phyloP scores from a whole-genome alignment of 2,888 invertebrate genomes.

The Coleophora deauratella region DNA sequence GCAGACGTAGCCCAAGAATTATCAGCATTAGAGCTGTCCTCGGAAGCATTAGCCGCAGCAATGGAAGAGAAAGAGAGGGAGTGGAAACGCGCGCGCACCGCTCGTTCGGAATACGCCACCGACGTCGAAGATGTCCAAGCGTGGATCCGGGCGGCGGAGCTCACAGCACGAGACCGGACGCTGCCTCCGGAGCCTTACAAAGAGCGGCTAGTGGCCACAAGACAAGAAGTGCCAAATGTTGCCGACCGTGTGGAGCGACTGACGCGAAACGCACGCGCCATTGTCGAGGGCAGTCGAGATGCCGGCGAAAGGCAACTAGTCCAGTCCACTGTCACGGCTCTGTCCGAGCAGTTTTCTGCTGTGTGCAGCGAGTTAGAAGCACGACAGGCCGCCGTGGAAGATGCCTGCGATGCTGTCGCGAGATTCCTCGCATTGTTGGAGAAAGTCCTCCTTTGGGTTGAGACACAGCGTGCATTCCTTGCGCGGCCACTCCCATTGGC shows the following conservation, averaged over 20 bases:
- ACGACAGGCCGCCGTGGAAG: conserved; percentile 87
- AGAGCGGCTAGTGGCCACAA: conserved; percentile 84
- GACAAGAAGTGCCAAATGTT: conserved; percentile 81
- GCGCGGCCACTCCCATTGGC: conserved; percentile 84
- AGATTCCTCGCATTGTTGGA: conserved; percentile 88
- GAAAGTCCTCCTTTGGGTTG: conserved; percentile 87
- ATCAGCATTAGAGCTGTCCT: conserved; percentile 85
- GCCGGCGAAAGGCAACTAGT: conserved; percentile 84
- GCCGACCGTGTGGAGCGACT: conserved; percentile 85
- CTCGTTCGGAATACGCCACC: conserved; percentile 84
- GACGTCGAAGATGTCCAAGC: conserved; percentile 87
- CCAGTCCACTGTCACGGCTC: conserved; percentile 81
- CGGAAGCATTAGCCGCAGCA: conserved; percentile 83
- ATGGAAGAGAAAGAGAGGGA: conserved; percentile 93
- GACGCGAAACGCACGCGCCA: conserved; percentile 83
- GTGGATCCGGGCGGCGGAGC: conserved; percentile 89
- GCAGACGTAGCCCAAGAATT: conserved; percentile 87
- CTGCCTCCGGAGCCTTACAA: conserved; percentile 84
- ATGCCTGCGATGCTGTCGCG: conserved; percentile 91
- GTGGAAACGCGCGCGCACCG: conserved; percentile 88
- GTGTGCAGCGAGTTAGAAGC: conserved; percentile 87
- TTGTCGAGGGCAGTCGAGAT: conserved; percentile 86
- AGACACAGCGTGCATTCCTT: conserved; percentile 86
- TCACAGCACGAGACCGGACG: conserved; percentile 86
- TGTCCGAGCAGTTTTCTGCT: conserved; percentile 85